phyloP scores from a whole-genome alignment of 2,797 vertebrate species.

The Myotis planiceps region DNA sequence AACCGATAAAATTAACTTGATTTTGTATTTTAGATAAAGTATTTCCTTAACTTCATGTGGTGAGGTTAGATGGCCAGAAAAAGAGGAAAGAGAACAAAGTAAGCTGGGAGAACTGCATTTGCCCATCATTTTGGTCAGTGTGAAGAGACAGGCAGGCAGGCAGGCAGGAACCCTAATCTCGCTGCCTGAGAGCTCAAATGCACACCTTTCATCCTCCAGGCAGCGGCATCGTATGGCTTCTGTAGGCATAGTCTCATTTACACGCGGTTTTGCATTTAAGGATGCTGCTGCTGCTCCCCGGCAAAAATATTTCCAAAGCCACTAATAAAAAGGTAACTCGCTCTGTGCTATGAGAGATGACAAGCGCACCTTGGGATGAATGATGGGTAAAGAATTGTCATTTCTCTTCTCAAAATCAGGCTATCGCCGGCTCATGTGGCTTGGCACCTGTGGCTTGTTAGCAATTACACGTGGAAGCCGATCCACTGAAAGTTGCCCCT shows the following conservation, averaged over 20 bases:
- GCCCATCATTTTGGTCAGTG: not conserved
- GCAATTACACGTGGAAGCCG: not conserved
- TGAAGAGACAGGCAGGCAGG: not conserved
- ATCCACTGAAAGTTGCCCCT: not conserved
- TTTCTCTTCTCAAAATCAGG: constrained; percentile 63
- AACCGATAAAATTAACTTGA: not conserved
- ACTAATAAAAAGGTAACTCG: constrained; percentile 73
- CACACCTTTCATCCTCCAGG: not conserved
- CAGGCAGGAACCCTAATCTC: not conserved
- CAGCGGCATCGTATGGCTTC: not conserved
- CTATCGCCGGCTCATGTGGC: not conserved
- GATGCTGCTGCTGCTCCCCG: constrained; percentile 14
- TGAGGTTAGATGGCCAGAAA: not conserved
- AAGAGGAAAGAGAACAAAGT: not conserved
- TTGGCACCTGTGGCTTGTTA: constrained; percentile 74
- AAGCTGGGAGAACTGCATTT: not conserved
- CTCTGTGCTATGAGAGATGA: constrained; percentile 52
- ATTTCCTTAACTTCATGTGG: not conserved
- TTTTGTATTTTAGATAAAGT: not conserved
- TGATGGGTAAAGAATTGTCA: constrained; percentile 76
- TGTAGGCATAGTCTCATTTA: constrained; percentile 8
- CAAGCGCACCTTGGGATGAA: constrained; percentile 62
- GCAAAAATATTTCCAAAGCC: constrained; percentile 66
- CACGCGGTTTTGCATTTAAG: not conserved
- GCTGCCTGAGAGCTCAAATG: not conserved